Evolutionary conservation across 2,113 vertebrate genomes (phyloP).

Genomic region (Cygnus buccinator): DNA sequence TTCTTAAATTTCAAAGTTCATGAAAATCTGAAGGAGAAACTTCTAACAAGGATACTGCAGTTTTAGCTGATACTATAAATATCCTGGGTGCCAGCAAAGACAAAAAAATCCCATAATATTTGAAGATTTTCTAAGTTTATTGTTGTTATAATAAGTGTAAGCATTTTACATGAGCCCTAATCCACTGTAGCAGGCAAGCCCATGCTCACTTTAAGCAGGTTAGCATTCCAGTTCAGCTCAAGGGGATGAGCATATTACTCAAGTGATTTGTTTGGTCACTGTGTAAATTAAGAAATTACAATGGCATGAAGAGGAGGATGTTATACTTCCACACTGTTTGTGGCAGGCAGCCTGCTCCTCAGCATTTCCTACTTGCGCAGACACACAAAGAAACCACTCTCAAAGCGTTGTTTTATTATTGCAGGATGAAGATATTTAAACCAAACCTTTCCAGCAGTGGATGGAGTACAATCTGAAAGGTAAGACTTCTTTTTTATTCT

Average conservation of each 20-base stretch:
- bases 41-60: neutral
- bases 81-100: neutral
- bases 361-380: neutral
- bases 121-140: conserved; percentile 18
- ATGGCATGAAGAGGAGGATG: neutral
- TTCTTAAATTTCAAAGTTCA: neutral
- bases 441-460: conserved; percentile 14
- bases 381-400: neutral
- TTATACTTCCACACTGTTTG: neutral
- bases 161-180: conserved; percentile 10
- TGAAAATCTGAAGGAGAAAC: neutral
- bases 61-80: neutral
- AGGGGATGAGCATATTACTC: conserved; percentile 14
- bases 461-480: conserved; percentile 59
- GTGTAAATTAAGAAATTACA: conserved; percentile 16
- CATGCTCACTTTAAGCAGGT: conserved; percentile 40
- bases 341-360: neutral
- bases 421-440: conserved; percentile 51
- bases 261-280: neutral
- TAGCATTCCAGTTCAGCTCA: conserved; percentile 54
- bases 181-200: conserved; percentile 1
- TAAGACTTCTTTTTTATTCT: conserved; percentile 32
- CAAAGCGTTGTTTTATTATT: conserved; percentile 38
- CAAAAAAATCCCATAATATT: neutral
- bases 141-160: neutral